phyloP scores from a whole-genome alignment of 2,113 vertebrate genomes.

The Eclectus roratus region DNA sequence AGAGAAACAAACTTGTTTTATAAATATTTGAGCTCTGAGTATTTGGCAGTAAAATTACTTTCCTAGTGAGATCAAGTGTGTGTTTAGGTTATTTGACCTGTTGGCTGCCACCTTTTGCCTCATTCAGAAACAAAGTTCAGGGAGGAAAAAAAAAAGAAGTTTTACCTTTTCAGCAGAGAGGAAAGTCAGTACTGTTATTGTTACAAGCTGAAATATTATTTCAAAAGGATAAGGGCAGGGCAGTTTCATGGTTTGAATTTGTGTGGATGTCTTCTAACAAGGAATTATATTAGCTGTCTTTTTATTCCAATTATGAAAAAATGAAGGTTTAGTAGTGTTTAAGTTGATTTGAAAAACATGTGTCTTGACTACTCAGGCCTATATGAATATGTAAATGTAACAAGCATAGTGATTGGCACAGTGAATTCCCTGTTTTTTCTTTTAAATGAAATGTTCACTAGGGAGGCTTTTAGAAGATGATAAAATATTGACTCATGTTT shows the following conservation, averaged over 20 bases:
- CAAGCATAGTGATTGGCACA: background rate
- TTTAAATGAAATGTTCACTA: background rate
- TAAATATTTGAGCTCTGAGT: conserved; percentile 42
- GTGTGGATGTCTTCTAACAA: background rate
- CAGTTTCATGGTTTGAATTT: background rate
- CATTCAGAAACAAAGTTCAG: conserved; percentile 27
- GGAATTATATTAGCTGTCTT: background rate
- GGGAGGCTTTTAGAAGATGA: background rate
- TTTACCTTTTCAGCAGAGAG: background rate
- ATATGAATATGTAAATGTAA: background rate
- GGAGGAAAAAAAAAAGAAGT: background rate
- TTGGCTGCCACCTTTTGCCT: background rate
- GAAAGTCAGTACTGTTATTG: background rate
- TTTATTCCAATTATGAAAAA: background rate
- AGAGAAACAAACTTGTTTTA: conserved; percentile 39
- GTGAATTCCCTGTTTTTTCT: background rate
- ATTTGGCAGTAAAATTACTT: conserved; percentile 46
- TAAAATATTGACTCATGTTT: background rate
- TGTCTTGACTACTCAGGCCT: background rate
- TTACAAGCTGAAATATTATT: background rate
- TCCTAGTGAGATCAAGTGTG: background rate
- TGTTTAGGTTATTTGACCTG: conserved; percentile 27
- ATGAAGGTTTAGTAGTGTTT: background rate
- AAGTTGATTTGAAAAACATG: background rate
- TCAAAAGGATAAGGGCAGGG: background rate